A percentile compares a stretch with the other conserved stretches of the same genome.
These are phyloP conservation scores for Anguilla marmorata DNA, from an alignment of 2,797 vertebrate species.

Conservation along the genomic window DNA sequence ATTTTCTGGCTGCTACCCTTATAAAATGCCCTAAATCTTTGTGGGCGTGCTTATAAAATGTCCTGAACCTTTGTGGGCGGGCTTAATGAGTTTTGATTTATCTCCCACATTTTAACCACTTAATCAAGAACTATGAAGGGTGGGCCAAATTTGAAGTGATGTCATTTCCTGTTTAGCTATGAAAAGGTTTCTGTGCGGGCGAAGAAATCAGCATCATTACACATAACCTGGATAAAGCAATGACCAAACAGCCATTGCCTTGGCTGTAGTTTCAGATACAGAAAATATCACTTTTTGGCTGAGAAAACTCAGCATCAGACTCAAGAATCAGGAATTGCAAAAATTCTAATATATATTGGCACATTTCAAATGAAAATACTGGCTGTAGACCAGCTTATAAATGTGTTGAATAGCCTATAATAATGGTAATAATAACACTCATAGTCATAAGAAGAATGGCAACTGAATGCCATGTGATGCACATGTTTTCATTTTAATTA, in stretches of 20 bases:
- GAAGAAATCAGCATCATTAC: neutral
- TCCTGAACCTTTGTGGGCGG: no score
- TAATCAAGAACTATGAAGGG: neutral
- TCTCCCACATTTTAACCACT: neutral
- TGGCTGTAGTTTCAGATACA: neutral
- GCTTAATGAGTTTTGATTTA: neutral
- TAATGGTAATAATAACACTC: no score
- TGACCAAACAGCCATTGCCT: neutral
- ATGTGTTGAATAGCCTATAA: no score
- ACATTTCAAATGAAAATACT: no score
- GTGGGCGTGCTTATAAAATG: neutral
- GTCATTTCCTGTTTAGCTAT: neutral
- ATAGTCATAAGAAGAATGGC: no score
- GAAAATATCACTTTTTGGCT: neutral
- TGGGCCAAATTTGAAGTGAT: neutral
- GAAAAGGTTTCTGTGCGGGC: neutral
- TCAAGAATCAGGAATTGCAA: no score
- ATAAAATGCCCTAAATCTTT: neutral
- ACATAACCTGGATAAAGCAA: neutral
- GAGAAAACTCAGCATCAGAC: neutral
- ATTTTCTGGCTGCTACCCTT: neutral
- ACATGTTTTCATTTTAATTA: no score
- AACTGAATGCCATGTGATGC: no score
- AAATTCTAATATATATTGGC: no score
- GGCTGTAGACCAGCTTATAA: no score